Evolutionary conservation across 2,797 vertebrate species (phyloP), one percentile per base, ranked within the genome.

Genomic region (Anableps anableps): DNA sequence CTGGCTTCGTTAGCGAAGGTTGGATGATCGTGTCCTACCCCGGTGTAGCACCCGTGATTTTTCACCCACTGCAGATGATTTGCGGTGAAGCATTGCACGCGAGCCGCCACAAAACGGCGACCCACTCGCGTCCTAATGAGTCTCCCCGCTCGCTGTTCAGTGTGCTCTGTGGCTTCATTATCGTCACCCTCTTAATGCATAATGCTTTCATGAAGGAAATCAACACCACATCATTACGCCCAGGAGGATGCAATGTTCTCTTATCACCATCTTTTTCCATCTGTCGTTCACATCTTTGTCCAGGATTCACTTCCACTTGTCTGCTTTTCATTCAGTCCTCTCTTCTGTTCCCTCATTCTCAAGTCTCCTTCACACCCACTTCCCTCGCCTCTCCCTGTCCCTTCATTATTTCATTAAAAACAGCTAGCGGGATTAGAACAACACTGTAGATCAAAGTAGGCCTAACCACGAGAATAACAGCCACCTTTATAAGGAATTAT

Each of bases 181-280:
- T 90, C 88, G 75, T 83, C 91, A 73, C 75, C 86, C 80, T 88
- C 86, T 91, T 89, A 89, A 91, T 89, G 88, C 77, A 72, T 75
- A 90, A 88, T 86, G 89, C 71, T 84, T 84, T 83, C 77, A 78
- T 89, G 87, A 88, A 89, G 88, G 88, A 88, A 92, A 93, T 92
- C 91, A 91, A 88, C 91, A 86, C 81, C 87, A 86, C 89, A 92
- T 92, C 87, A 91, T 92, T 90, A 90, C 81, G 84, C 88, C 83
- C 83, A 14, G 16, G 83, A 91, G 88, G 77, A 87, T 45, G 74
- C 60, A 23, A 6, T n/a, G 0, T 51, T 76, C 74, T 36, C 41
- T 47, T 29, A 64, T 81, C 41, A 5, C 66, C 50, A 26, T 72
- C 83, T 66, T 31, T 74, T 58, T 23, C 11, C 73, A 31, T 71